These are phyloP conservation scores for Platypus cylindrus DNA, from an alignment of 2,888 invertebrate genomes.

Conservation along the genomic window DNA sequence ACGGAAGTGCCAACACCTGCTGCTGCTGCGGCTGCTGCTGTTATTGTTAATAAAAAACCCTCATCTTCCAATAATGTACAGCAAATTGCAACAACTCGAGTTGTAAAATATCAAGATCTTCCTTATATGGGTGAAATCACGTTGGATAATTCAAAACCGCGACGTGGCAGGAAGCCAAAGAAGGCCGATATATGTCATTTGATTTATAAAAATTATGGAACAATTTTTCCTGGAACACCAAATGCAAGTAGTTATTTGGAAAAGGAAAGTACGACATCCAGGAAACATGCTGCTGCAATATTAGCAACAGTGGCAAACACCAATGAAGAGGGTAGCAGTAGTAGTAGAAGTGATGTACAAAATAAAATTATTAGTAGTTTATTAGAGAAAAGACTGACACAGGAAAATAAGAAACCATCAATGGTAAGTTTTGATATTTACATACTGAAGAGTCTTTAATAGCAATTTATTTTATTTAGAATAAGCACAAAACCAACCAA, in stretches of 20 bases:
- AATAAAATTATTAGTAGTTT: slow-evolving; percentile 57
- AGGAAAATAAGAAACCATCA: slow-evolving; percentile 40
- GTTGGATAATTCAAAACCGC: slow-evolving; percentile 72
- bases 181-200: slow-evolving; percentile 86
- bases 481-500: slow-evolving; percentile 28
- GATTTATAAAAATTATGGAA: slow-evolving; percentile 85
- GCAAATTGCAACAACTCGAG: slow-evolving; percentile 25
- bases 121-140: slow-evolving; percentile 92
- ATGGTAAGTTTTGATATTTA: slow-evolving; percentile 6
- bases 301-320: slow-evolving; percentile 17
- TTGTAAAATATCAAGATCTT: slow-evolving; percentile 66
- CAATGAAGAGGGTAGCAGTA: slow-evolving; percentile 14
- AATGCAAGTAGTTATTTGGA: slow-evolving; percentile 40
- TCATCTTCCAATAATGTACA: slow-evolving; percentile 1
- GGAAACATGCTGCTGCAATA: slow-evolving; percentile 1
- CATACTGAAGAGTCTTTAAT: neutral
- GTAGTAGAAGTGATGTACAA: slow-evolving; percentile 49
- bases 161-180: slow-evolving; percentile 79
- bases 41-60: too few relatives aligned
- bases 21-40: slow-evolving; percentile 26
- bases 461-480: slow-evolving; percentile 8
- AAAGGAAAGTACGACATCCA: slow-evolving; percentile 25
- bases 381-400: slow-evolving; percentile 55
- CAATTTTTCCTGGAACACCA: slow-evolving; percentile 67
- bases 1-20: slow-evolving; percentile 57